Base-by-base conservation (phyloP, 1,140 invertebrate genomes). In the Tetramorium simillimum region DNA sequence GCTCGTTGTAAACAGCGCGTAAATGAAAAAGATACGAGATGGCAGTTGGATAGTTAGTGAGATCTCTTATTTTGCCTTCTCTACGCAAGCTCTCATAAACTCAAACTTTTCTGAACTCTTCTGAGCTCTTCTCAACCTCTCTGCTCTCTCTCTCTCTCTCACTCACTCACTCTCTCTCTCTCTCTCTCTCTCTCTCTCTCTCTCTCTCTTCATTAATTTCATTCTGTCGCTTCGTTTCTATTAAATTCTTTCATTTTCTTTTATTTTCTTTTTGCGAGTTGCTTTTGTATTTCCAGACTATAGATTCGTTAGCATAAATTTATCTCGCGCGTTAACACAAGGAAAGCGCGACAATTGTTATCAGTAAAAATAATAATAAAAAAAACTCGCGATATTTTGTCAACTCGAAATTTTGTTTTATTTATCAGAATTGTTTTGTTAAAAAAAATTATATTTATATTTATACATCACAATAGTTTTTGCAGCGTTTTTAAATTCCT, bases 11-110 rank as follows among this genome's bases (percentile, higher is more conserved):
- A 91, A 91, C 90, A 91, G 88, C 85, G 90, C 78, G 88, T 90
- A 91, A 91, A 91, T 91, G 90, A 91, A 91, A 91, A 89, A 91
- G 90, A 89, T 91, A 91, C 65, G 90, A 91, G 82, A 88, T 86
- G 81, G 81, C 82, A 91, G 88, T 89, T 91, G 82, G 90, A 89
- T 91, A 91, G 90, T 91, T 91, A 84, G 90, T 86, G 80, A 63
- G 73, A 60, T 58, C 82, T 88, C 90, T 89, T 89, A 89, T 88
- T 91, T 91, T 89, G 67, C 63, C 70, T 18, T 33, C 63, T 80
- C 75, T 63, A 60, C 37, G 78, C 65, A 46, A 85, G 56, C 58
- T 85, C 80, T 91, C 90, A 88, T 91, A 91, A 91, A 91, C 90
- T 91, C 90, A 86, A 91, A 91, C 56, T 91, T 91, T 86, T 24